Evolutionary conservation across 2,888 invertebrate species (phyloP).

Genomic region (Magallana nippona): DNA sequence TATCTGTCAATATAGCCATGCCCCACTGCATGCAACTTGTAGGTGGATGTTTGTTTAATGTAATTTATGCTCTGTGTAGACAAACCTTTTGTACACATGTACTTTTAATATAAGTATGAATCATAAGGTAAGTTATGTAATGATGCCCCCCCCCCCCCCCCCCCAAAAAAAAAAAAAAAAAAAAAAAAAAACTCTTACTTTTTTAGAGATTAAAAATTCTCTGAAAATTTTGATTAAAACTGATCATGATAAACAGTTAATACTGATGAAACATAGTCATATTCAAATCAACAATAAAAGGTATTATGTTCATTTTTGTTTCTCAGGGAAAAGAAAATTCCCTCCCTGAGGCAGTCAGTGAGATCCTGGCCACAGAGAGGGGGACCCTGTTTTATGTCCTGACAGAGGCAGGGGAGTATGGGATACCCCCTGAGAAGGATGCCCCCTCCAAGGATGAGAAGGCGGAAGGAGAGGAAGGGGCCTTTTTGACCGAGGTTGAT

Average conservation of each 20-base stretch:
- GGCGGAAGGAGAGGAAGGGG: constrained; percentile 42
- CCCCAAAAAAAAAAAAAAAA: not conserved
- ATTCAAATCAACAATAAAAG: too few species aligned
- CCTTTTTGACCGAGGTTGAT: constrained; percentile 65
- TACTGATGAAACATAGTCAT: too few species aligned
- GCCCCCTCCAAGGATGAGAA: constrained; percentile 38
- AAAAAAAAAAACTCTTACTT: not conserved
- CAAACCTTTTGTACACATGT: constrained; percentile 14
- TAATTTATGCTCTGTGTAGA: not conserved
- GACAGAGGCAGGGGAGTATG: constrained; percentile 72
- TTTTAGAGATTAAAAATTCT: not conserved
- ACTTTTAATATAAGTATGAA: not conserved
- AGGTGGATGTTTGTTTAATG: not conserved
- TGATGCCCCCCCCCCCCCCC: not conserved
- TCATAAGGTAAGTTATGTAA: not conserved
- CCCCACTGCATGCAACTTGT: not conserved
- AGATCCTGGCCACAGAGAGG: constrained; percentile 73
- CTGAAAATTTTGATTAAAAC: too few species aligned
- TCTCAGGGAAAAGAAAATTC: constrained; percentile 44
- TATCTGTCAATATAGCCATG: not conserved
- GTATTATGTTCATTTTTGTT: not conserved
- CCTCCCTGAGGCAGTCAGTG: constrained; percentile 64
- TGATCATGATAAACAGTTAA: too few species aligned
- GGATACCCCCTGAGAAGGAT: constrained; percentile 56
- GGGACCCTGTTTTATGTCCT: constrained; percentile 78